These are phyloP conservation scores for Epinotia nisella DNA, from an alignment of 2,888 invertebrate genomes.

Conservation along the genomic window DNA sequence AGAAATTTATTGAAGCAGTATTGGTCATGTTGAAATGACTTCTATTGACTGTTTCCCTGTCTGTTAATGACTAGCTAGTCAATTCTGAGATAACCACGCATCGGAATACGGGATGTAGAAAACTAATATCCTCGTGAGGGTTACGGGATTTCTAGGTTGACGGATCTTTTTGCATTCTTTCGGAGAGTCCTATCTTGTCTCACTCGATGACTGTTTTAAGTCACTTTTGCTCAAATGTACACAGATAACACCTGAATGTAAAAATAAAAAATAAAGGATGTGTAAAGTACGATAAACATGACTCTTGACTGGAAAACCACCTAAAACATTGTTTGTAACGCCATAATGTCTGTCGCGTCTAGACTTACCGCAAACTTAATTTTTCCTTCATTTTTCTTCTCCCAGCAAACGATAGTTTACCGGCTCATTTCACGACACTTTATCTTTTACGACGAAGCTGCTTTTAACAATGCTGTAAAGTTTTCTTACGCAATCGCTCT, in stretches of 20 bases:
- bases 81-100: no score
- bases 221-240: no score
- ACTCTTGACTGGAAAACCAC: not conserved
- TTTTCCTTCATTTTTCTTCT: constrained; percentile 22
- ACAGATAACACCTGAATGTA: not conserved
- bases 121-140: no score
- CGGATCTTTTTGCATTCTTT: no score
- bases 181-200: no score
- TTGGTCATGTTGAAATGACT: no score
- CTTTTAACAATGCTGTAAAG: constrained; percentile 23
- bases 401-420: constrained; percentile 22
- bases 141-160: no score
- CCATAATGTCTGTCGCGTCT: constrained; percentile 19
- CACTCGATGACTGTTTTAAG: no score
- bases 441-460: constrained; percentile 27
- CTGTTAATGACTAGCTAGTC: no score
- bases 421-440: constrained; percentile 33
- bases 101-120: no score
- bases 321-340: constrained; percentile 10
- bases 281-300: not conserved
- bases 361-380: constrained; percentile 29
- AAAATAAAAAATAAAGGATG: not conserved
- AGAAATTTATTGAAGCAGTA: not conserved
- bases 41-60: no score
- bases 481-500: constrained; percentile 12